Evolutionary conservation across 2,113 vertebrate genomes (phyloP), one percentile per base, ranked within the genome.

Genomic region (Eurypyga helias): DNA sequence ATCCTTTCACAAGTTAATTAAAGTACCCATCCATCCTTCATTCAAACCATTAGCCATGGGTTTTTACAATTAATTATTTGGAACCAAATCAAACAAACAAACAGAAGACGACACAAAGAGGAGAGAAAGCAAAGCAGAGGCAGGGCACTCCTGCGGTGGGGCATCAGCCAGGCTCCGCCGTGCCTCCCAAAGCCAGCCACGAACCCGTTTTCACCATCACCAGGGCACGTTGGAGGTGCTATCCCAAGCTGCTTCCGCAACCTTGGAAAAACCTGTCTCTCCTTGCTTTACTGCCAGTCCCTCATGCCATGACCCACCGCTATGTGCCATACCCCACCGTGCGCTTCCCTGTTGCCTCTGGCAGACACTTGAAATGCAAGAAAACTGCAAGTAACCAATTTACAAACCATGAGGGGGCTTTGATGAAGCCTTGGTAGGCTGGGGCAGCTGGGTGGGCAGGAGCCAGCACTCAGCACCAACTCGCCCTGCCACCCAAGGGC

Each of bases 21-120:
- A 89, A 95, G 89, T 36, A 66, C 89, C 90, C 89, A 87, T 84
- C 92, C 91, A 29, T 46, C 95, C 94, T 94, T 62, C 89, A 52
- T 64, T 87, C 90, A 87, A 96, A 76, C 91, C 91, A 93, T 95
- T 96, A 84, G 89, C 90, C 83, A 89, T 29, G 89, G 84, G 45
- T 61, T 62, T 87, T 94, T 90, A 70, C 83, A 89, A 94, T 95
- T 96, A 95, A 96, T 97, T 95, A 79, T 91, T 95, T 96, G 91
- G 95, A 97, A 96, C 65, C 65, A 54, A 95, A 94, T 92, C 94
- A 97, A 97, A 94, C 92, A 95, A 80, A 90, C 83, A 92, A 87
- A 85, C 52, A 81, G 88, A 55, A 92, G 76, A 87, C 26, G 8
- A 85, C 41, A 38, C 18, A 8, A 66, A 31, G 57, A 34, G 34